Evolutionary conservation across 1,140 invertebrate genomes (phyloP), one percentile per base, ranked within the genome.

Genomic region (Drosophila leontia): DNA sequence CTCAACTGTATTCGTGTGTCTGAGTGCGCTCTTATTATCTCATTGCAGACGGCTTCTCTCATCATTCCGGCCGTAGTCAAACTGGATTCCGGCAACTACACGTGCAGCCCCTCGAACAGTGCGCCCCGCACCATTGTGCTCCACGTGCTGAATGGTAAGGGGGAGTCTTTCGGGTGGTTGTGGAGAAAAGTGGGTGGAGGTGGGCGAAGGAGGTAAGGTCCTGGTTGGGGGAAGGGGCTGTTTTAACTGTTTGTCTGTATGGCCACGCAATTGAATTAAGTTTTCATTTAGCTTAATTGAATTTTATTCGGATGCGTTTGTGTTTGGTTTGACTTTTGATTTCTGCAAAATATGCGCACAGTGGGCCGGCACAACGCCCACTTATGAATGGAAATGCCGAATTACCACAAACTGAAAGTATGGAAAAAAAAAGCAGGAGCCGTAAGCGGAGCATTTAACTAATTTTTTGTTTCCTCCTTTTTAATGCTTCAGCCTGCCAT

Each of bases 91-190:
- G 92, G 92, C 62, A 93, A 93, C 80, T 93, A 93, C 74, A 92
- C 92, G 59, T 93, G 92, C 91, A 92, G 91, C 70, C 92, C 92
- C 57, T 92, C 92, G 42, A 93, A 92, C 77, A 92, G 91, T 64
- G 91, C 82, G 6, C 85, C 92, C n/a, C 80, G 88, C 64, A 93
- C 92, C 53, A 80, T 93, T 61, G 87, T 91, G 15, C 75, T 93
- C 42, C 92, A 93, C 67, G 92, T 93, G 45, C 85, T 93, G 53
- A 93, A 92, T 74, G 92, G 92, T 93, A 86, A 91, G 81, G 75
- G 26, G 62, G 8, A 19, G 11, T 23, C 11, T 15, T 59, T 59
- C 7, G 23, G 39, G 23, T 17, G 29, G 23, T 34, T n/a, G 2
- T 12, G 15, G 26, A 6, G 0, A 11, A 7, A 4, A 3, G 56